These are phyloP conservation scores for Erithacus rubecula DNA, from an alignment of 2,797 vertebrate genomes.

Conservation along the genomic window DNA sequence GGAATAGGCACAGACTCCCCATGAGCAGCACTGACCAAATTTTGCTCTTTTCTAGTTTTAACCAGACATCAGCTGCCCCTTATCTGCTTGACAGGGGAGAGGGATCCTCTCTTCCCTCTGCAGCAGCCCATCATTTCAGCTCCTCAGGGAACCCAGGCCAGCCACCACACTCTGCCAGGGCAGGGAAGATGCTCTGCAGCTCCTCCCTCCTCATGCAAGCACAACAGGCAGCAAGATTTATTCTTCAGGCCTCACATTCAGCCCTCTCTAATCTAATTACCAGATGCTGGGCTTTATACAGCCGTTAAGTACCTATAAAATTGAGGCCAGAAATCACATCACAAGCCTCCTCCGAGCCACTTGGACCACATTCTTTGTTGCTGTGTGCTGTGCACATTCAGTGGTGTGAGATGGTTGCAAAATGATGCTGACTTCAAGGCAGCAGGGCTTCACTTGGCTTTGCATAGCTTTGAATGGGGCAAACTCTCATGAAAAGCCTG, in stretches of 20 bases:
- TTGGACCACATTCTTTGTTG: neutral
- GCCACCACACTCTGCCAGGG: neutral
- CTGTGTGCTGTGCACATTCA: fast-evolving
- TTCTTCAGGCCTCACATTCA: neutral
- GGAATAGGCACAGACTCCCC: neutral
- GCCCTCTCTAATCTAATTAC: neutral
- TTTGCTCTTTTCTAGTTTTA: neutral
- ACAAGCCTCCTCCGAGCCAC: neutral
- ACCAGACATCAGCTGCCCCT: neutral
- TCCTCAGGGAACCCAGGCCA: neutral
- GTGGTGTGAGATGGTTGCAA: neutral
- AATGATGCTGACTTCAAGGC: neutral
- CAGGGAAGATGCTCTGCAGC: neutral
- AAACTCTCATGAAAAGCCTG: neutral
- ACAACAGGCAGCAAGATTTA: neutral
- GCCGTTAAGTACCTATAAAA: neutral
- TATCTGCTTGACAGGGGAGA: neutral
- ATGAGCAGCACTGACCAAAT: neutral
- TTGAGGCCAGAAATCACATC: neutral
- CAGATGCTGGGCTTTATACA: neutral
- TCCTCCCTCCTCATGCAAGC: neutral
- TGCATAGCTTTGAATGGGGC: neutral
- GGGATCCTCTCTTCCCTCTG: neutral
- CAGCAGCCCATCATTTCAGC: neutral
- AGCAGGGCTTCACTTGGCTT: neutral